phyloP scores from a whole-genome alignment of 1,140 invertebrate genomes.

The Polypedilum pembai region DNA sequence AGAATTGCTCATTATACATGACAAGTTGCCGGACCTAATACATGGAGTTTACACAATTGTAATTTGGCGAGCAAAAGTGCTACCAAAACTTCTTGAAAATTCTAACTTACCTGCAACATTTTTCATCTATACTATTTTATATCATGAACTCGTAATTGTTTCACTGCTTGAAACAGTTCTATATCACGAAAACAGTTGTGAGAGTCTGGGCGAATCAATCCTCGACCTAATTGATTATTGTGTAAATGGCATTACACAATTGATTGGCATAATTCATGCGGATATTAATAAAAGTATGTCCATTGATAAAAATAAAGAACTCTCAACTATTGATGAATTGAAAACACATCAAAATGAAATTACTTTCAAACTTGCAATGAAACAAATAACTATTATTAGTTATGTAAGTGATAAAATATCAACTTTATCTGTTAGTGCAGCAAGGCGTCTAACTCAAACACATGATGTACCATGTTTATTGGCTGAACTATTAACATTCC shows the following conservation, averaged over 20 bases:
- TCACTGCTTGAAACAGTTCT: constrained; percentile 65
- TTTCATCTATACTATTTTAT: constrained; percentile 62
- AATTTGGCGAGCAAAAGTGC: constrained; percentile 67
- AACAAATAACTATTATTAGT: constrained; percentile 60
- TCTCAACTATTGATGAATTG: constrained; percentile 48
- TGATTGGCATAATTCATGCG: constrained; percentile 44
- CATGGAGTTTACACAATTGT: constrained; percentile 68
- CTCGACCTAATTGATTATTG: constrained; percentile 70
- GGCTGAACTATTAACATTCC: constrained; percentile 54
- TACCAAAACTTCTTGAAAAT: constrained; percentile 60
- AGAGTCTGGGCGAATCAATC: constrained; percentile 58
- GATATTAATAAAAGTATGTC: constrained; percentile 33
- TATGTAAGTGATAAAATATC: constrained; percentile 50
- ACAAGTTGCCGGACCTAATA: constrained; percentile 59
- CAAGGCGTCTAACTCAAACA: constrained; percentile 54
- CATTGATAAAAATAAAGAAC: background rate
- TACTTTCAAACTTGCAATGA: constrained; percentile 61
- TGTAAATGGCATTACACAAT: constrained; percentile 49
- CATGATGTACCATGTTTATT: constrained; percentile 68
- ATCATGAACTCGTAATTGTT: constrained; percentile 60
- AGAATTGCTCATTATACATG: constrained; percentile 56
- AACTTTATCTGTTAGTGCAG: constrained; percentile 52
- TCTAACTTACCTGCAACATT: constrained; percentile 59
- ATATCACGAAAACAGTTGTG: constrained; percentile 62
- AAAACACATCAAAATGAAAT: constrained; percentile 55